These are phyloP conservation scores for Enteromius thamalakanensis DNA, from an alignment of 2,797 vertebrate species.

Conservation along the genomic window DNA sequence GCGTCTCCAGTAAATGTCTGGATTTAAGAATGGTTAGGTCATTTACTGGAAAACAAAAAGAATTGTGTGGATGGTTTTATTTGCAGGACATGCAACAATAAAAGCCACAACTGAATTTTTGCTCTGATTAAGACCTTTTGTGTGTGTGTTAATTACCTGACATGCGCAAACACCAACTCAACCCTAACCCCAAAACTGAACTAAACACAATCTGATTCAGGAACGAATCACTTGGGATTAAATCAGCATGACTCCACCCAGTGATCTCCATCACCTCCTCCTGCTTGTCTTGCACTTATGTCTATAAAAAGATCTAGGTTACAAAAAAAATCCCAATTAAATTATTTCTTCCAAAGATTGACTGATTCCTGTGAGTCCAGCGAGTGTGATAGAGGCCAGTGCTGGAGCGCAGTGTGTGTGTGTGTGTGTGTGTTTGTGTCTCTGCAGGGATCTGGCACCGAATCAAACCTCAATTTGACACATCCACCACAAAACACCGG, in stretches of 20 bases:
- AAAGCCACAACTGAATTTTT: too few relatives aligned
- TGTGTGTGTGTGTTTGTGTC: neutral
- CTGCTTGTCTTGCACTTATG: neutral
- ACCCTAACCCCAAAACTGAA: neutral
- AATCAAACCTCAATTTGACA: constrained; percentile 69
- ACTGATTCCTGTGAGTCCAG: neutral
- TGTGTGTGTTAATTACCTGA: neutral
- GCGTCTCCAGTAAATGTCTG: neutral
- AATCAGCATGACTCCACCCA: neutral
- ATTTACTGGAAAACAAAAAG: neutral
- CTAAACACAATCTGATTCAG: neutral
- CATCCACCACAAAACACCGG: constrained; percentile 60
- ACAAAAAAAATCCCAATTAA: neutral
- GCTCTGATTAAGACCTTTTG: neutral
- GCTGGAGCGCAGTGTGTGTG: too few relatives aligned
- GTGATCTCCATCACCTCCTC: neutral
- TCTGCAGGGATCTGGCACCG: constrained; percentile 61
- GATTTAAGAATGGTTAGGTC: neutral
- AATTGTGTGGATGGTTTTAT: neutral
- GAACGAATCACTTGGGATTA: neutral
- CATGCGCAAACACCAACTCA: neutral
- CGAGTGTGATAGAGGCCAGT: neutral
- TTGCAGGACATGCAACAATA: neutral
- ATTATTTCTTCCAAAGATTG: neutral
- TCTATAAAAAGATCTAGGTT: neutral